Evolutionary conservation across 2,888 invertebrate species (phyloP).

Genomic region (Liodrosophila aerea): DNA sequence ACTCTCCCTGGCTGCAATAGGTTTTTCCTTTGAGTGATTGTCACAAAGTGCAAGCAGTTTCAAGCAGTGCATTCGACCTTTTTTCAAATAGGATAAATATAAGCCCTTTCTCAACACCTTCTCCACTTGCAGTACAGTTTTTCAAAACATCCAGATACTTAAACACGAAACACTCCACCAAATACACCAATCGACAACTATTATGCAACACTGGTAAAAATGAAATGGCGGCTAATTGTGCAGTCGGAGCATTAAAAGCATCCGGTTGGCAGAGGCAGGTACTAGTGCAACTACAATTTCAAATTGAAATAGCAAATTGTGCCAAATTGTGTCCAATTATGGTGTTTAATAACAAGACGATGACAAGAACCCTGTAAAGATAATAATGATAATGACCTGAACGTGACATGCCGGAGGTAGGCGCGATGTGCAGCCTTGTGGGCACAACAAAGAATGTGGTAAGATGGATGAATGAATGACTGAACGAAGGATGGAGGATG

Average conservation of each 20-base stretch:
- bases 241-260: not conserved
- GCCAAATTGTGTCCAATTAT: constrained; percentile 45
- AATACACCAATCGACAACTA: no score
- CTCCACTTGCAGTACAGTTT: no score
- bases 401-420: constrained; percentile 31
- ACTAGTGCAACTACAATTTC: constrained; percentile 1
- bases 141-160: no score
- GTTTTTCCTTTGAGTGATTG: no score
- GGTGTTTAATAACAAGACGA: constrained; percentile 36
- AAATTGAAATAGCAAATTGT: constrained; percentile 33
- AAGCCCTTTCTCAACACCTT: no score
- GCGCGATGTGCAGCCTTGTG: constrained; percentile 21
- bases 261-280: not conserved
- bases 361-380: constrained; percentile 1
- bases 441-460: constrained; percentile 24
- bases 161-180: no score
- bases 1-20: no score
- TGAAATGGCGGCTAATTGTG: constrained; percentile 16
- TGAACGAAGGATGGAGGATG: no score
- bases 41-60: no score
- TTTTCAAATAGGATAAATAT: no score
- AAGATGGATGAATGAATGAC: not conserved
- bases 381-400: constrained; percentile 41
- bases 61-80: no score
- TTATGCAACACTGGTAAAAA: not conserved